Conservation (phyloP, 30 jellyfish, hydroid and myxozoan species). For the Hydractinia echinata region DNA sequence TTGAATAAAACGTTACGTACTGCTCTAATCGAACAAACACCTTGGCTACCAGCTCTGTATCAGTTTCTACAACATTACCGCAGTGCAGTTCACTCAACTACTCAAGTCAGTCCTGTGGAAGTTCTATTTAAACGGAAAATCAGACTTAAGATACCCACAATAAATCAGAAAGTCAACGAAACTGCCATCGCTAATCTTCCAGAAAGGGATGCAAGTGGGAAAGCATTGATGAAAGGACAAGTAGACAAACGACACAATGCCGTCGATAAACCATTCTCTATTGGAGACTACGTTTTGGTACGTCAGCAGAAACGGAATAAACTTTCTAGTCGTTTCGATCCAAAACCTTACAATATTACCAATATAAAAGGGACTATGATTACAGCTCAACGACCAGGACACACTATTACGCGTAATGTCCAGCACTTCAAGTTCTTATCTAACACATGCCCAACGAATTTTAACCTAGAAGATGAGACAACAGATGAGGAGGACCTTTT, state of each 20-base stretch:
- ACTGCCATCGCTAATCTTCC: not conserved
- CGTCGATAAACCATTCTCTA: no score
- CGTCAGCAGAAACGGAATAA: not conserved
- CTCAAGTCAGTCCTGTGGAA: not conserved
- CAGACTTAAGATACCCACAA: not conserved
- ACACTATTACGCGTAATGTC: not conserved
- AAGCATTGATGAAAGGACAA: no score
- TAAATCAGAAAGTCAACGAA: not conserved
- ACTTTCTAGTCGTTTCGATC: not conserved
- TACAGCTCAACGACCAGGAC: not conserved
- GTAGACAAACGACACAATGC: no score
- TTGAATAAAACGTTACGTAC: not conserved
- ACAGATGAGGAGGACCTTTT: no score
- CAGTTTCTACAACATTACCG: slow-evolving; percentile 4
- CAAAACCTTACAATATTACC: not conserved
- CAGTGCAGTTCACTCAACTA: slow-evolving; percentile 5
- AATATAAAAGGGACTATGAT: not conserved
- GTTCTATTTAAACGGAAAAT: not conserved
- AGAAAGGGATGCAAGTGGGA: no score
- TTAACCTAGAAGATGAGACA: no score
- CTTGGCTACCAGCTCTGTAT: not conserved
- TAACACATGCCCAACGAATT: not conserved
- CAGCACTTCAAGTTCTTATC: not conserved
- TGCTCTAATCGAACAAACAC: slow-evolving; percentile 1
- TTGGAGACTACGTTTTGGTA: not conserved